phyloP scores from a whole-genome alignment of 2,797 vertebrate genomes.

The Gymnodraco acuticeps region DNA sequence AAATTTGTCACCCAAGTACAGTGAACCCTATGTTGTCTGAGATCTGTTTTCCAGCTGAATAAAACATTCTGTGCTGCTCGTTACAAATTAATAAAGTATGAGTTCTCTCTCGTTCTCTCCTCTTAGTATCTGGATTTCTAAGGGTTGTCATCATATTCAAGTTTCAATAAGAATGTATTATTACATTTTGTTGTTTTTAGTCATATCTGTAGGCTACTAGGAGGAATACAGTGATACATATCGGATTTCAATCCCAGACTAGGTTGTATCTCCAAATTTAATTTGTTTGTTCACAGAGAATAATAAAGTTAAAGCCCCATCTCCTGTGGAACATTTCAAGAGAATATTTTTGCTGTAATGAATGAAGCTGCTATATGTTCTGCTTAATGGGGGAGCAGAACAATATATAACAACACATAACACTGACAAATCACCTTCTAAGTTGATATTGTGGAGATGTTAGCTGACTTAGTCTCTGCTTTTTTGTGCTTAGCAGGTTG shows the following conservation, averaged over 20 bases:
- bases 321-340: no score
- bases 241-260: neutral
- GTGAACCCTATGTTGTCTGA: conserved; percentile 17
- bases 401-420: no score
- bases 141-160: neutral
- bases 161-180: neutral
- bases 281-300: neutral
- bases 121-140: conserved; percentile 1
- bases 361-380: no score
- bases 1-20: conserved; percentile 29
- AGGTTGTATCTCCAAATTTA: neutral
- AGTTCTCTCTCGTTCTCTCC: neutral
- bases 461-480: neutral
- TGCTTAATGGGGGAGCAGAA: no score
- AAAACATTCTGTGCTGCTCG: conserved; percentile 16
- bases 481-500: neutral
- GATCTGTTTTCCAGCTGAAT: conserved; percentile 18
- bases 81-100: conserved; percentile 37
- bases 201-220: neutral
- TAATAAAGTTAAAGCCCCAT: neutral
- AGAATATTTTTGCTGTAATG: no score
- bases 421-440: no score
- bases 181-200: neutral
- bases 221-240: neutral
- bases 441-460: no score